Evolutionary conservation across 2,113 vertebrate species (phyloP), one percentile per base, ranked within the genome.

Genomic region (Zapus hudsonius): DNA sequence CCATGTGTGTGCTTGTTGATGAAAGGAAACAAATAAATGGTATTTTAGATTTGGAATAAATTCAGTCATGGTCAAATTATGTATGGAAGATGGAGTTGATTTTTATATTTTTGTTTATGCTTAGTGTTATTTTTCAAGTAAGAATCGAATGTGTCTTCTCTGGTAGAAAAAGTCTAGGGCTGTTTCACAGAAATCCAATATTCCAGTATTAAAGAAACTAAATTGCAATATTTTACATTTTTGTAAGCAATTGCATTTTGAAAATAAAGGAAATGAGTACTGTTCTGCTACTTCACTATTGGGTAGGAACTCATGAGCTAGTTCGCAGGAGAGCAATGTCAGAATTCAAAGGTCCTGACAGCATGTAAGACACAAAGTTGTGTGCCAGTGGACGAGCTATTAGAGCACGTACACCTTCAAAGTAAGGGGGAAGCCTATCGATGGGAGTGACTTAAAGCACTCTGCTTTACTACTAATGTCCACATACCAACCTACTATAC

Each of bases 141-240:
- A 64, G 87, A 83, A 76, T 74, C 13, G 22, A 33, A 23, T n/a
- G 4, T 59, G 2, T 57, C 9, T 78, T 92, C 29, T 88, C 19
- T 75, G 15, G 38, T 86, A 15, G 29, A 87, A 47, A 95, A 92
- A 86, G 25, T 11, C 38, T 12, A 52, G 36, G 7, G 55, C 38
- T 80, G 31, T 89, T 92, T 94, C 52, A 80, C 3, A 89, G 55
- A 87, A 78, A 82, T 86, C 33, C 40, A 81, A 57, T 78, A 91
- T 74, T 91, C n/a, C 86, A 61, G 69, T 47, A 44, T 9, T 80
- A 25, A 66, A 3, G 57, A 72, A 80, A 76, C 11, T 40, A 42
- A 47, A 59, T 12, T 42, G 16, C 79, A 11, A 31, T 57, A 73
- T 57, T 80, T 87, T n/a, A 36, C 7, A 19, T 57, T 31, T 76